These are phyloP conservation scores for Drosophila mimetica DNA, from an alignment of 2,888 invertebrate species.

Conservation along the genomic window DNA sequence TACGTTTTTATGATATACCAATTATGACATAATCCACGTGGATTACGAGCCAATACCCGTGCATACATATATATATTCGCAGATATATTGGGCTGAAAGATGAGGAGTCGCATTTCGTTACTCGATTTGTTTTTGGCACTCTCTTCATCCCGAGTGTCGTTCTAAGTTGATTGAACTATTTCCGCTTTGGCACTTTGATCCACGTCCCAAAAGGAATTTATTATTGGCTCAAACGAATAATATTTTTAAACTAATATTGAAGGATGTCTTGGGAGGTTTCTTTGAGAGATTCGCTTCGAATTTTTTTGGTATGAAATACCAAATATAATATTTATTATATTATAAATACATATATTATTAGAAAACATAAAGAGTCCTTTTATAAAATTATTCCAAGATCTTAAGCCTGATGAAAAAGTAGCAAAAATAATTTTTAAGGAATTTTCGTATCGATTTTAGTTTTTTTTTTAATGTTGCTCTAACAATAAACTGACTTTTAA, in stretches of 20 bases:
- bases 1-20: slow-evolving; percentile 83
- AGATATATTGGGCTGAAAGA: slow-evolving; percentile 1
- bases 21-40: slow-evolving; percentile 82
- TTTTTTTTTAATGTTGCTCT: too few species aligned
- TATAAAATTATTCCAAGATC: too few species aligned
- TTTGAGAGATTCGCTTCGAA: too few species aligned
- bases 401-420: too few species aligned
- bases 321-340: not conserved
- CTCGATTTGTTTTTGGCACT: slow-evolving; percentile 38
- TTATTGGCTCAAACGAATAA: not conserved
- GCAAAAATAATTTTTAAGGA: too few species aligned
- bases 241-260: not conserved
- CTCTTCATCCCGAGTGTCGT: slow-evolving; percentile 22
- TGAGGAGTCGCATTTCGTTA: slow-evolving; percentile 4
- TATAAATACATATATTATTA: too few species aligned
- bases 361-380: too few species aligned
- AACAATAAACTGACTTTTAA: too few species aligned
- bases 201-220: not conserved
- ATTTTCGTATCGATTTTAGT: too few species aligned
- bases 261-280: too few species aligned
- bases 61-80: slow-evolving; percentile 14
- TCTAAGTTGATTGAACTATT: slow-evolving; percentile 37
- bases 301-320: too few species aligned
- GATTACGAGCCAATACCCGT: slow-evolving; percentile 67
- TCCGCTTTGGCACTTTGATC: slow-evolving; percentile 32